A percentile compares a stretch with the other conserved stretches of the same genome.
Evolutionary conservation across 2,888 invertebrate species (phyloP).

Genomic region (Tachina lurida): DNA sequence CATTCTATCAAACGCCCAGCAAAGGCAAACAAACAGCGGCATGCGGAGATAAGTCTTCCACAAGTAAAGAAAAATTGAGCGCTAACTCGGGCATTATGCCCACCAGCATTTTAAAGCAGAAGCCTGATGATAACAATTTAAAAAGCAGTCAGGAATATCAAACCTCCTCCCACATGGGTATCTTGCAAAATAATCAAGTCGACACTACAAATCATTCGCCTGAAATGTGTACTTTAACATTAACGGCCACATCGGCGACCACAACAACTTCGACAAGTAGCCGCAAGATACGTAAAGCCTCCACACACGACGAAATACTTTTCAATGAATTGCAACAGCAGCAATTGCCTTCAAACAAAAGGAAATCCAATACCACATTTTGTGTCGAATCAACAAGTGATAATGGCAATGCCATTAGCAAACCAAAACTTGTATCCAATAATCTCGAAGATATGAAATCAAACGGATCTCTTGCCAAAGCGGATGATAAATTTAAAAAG

Average conservation of each 20-base stretch:
- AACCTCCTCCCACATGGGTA: constrained; percentile 34
- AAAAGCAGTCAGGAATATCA: constrained; percentile 40
- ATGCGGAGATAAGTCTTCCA: constrained; percentile 36
- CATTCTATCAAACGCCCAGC: constrained; percentile 58
- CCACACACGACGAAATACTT: constrained; percentile 61
- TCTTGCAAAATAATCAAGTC: constrained; percentile 68
- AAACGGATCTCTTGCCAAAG: constrained; percentile 51
- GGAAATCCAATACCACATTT: constrained; percentile 39
- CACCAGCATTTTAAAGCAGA: constrained; percentile 16
- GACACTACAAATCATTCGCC: constrained; percentile 68
- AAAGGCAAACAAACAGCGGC: constrained; percentile 38
- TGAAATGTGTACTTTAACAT: constrained; percentile 50
- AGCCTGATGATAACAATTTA: constrained; percentile 7
- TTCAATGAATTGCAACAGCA: constrained; percentile 55
- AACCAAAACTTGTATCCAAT: constrained; percentile 11
- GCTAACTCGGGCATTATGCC: background rate
- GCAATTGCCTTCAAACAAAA: constrained; percentile 42
- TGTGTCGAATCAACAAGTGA: constrained; percentile 57
- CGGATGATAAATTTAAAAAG: constrained; percentile 51
- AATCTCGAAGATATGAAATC: constrained; percentile 40
- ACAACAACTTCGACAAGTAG: constrained; percentile 13
- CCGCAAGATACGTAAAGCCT: constrained; percentile 48
- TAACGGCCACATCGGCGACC: constrained; percentile 30
- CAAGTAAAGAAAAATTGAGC: constrained; percentile 37
- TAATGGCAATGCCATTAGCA: constrained; percentile 19